These are phyloP conservation scores for Diphyllodes magnificus DNA, from an alignment of 2,113 vertebrate species.

Conservation along the genomic window DNA sequence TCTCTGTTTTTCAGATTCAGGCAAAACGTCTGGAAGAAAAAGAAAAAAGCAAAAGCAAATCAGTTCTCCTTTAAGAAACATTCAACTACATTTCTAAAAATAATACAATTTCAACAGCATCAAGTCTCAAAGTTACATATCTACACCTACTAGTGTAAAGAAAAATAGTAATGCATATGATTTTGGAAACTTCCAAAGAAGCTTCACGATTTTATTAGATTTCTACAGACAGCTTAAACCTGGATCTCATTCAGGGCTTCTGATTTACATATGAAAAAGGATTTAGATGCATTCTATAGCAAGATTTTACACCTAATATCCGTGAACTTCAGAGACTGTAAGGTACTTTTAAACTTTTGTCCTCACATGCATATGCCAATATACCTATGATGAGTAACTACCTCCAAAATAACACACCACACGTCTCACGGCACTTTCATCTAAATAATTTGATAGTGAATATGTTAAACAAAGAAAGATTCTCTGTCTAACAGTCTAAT, in stretches of 20 bases:
- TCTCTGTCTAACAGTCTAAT: not conserved
- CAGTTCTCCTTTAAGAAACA: not conserved
- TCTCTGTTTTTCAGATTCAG: slow-evolving; percentile 73
- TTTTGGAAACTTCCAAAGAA: not conserved
- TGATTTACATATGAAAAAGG: not conserved
- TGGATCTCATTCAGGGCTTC: not conserved
- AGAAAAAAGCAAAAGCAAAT: not conserved
- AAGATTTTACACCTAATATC: not conserved
- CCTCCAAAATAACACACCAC: not conserved
- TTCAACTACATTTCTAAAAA: not conserved
- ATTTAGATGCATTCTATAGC: not conserved
- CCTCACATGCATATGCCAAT: not conserved
- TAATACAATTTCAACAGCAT: not conserved
- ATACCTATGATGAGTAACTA: not conserved
- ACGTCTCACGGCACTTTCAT: not conserved
- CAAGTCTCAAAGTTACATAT: not conserved
- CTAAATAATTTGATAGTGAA: not conserved
- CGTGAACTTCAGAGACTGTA: not conserved
- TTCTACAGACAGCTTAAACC: not conserved
- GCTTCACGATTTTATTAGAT: not conserved
- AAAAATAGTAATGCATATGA: not conserved
- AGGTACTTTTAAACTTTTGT: not conserved
- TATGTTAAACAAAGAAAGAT: not conserved
- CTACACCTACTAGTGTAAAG: not conserved
- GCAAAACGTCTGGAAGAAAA: slow-evolving; percentile 79